These are phyloP conservation scores for Oenanthe melanoleuca DNA, from an alignment of 2,113 vertebrate genomes.

Conservation along the genomic window DNA sequence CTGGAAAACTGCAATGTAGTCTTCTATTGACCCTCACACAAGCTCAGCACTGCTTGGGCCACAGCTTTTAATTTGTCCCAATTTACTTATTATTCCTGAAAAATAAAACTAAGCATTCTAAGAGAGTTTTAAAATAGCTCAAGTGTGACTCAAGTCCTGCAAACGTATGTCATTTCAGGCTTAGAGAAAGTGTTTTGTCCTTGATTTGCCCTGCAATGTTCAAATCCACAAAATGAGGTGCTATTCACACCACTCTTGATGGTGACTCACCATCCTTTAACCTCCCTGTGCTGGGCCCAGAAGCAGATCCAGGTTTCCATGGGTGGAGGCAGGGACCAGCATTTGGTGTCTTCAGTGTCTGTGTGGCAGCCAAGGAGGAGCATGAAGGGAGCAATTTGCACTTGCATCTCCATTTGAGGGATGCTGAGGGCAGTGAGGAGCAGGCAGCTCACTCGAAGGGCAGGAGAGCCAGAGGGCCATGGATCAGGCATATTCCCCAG, in stretches of 20 bases:
- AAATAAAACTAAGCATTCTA: background rate
- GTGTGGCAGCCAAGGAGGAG: background rate
- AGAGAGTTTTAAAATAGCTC: background rate
- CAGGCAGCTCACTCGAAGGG: background rate
- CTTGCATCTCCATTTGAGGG: background rate
- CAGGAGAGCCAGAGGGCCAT: rapidly evolving
- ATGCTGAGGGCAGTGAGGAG: background rate
- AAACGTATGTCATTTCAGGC: background rate
- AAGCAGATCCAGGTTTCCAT: slow-evolving; percentile 43
- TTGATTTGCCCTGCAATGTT: background rate
- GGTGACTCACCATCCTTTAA: background rate
- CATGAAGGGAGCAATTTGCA: background rate
- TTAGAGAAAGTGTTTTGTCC: background rate
- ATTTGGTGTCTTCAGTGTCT: background rate
- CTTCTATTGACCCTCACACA: background rate
- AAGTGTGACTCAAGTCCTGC: background rate
- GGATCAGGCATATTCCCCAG: background rate
- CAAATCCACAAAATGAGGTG: slow-evolving; percentile 44
- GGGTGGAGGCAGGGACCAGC: background rate
- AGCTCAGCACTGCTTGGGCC: background rate
- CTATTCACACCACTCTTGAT: background rate
- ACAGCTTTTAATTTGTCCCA: background rate
- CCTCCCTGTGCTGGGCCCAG: background rate
- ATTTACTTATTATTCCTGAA: background rate
- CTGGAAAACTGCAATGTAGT: background rate